Evolutionary conservation across 2,113 vertebrate genomes (phyloP).

Genomic region (Malaclemys terrapin): DNA sequence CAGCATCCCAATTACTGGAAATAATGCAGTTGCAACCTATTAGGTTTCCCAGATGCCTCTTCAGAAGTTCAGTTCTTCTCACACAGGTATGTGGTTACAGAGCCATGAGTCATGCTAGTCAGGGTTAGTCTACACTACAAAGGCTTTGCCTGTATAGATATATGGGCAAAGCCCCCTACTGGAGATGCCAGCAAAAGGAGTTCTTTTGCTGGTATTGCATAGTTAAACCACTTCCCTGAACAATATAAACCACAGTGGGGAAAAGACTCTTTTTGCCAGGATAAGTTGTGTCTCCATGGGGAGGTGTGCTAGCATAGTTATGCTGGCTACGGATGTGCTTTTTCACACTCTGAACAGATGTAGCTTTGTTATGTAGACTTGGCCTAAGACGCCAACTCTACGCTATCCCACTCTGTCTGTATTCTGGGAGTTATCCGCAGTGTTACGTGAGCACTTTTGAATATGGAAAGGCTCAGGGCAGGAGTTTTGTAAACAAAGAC

Average conservation of each 20-base stretch:
- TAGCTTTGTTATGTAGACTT: too few species aligned
- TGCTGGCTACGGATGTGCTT: too few species aligned
- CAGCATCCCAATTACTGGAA: background rate
- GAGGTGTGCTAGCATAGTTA: too few species aligned
- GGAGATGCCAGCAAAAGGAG: background rate
- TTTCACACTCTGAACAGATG: too few species aligned
- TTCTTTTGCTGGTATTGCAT: too few species aligned
- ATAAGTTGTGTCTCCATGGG: too few species aligned
- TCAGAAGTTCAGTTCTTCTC: background rate
- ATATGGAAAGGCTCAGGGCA: background rate
- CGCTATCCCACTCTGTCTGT: too few species aligned
- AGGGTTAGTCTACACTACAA: background rate
- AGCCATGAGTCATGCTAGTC: background rate
- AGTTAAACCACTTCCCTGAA: too few species aligned
- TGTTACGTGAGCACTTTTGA: too few species aligned
- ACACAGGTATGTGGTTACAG: background rate
- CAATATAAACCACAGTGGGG: too few species aligned
- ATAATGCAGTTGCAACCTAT: background rate
- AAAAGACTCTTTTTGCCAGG: too few species aligned
- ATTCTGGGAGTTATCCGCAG: too few species aligned
- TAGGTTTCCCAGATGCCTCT: background rate
- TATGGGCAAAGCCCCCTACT: background rate
- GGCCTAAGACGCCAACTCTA: background rate
- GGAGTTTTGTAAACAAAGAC: background rate
- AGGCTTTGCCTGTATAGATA: background rate